phyloP scores from a whole-genome alignment of 2,113 vertebrate species.

The Hippopotamus amphibius region DNA sequence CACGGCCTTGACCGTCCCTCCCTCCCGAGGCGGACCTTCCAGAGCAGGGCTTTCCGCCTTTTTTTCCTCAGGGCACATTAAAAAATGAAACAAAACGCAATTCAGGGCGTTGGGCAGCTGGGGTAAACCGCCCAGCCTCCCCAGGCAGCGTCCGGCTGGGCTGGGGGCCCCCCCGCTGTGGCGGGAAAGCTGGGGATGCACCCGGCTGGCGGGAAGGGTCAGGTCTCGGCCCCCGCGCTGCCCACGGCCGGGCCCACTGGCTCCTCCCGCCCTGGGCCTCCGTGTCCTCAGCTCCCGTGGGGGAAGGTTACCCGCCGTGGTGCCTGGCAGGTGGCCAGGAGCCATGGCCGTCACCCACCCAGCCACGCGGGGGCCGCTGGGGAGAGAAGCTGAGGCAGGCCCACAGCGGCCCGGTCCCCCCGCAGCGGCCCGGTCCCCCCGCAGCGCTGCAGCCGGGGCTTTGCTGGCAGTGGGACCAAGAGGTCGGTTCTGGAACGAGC shows the following conservation, averaged over 20 bases:
- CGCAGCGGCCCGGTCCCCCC: neutral
- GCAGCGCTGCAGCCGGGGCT: neutral
- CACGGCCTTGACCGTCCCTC: neutral
- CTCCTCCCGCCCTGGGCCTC: neutral
- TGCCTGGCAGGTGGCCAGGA: neutral
- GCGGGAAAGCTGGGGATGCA: neutral
- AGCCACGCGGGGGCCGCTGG: neutral
- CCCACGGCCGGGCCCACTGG: neutral
- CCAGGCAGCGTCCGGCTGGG: neutral
- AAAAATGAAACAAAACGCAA: neutral
- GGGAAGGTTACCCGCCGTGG: neutral
- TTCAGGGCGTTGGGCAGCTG: neutral
- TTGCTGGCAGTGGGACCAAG: too few relatives aligned
- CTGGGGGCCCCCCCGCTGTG: neutral
- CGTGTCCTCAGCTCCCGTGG: neutral
- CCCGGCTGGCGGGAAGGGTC: neutral
- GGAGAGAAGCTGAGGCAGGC: neutral
- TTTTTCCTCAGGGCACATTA: neutral
- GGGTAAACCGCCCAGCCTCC: neutral
- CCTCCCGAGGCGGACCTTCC: neutral
- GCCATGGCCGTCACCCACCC: too few relatives aligned
- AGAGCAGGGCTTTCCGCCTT: neutral
- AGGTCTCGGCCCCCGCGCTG: fast-evolving
- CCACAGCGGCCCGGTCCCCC: fast-evolving
- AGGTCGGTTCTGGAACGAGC: neutral